These are phyloP conservation scores for Tangara arthus DNA, from an alignment of 2,797 vertebrate genomes.

Conservation along the genomic window DNA sequence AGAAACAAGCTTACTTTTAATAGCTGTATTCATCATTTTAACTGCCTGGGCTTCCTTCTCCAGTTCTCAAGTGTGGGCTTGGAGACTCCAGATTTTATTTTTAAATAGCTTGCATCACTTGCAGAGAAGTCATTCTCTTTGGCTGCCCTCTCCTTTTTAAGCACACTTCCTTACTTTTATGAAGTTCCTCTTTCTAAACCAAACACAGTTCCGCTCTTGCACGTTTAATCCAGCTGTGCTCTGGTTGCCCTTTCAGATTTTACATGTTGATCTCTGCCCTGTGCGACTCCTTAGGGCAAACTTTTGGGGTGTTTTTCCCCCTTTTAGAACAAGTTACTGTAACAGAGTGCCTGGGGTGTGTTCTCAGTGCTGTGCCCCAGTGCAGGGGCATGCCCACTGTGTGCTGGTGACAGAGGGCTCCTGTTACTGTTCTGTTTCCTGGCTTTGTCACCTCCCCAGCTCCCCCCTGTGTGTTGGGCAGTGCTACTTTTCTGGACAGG, in stretches of 20 bases:
- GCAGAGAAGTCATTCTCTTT: neutral
- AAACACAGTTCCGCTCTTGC: neutral
- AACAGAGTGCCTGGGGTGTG: neutral
- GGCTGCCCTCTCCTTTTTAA: neutral
- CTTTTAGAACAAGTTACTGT: neutral
- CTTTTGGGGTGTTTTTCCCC: neutral
- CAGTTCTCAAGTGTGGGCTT: neutral
- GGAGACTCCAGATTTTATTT: neutral
- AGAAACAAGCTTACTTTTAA: neutral
- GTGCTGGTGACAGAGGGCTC: neutral
- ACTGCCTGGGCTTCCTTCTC: neutral
- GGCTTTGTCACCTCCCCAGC: neutral
- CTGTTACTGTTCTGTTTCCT: neutral
- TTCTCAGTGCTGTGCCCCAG: neutral
- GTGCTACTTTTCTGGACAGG: neutral
- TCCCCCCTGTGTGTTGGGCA: accelerated
- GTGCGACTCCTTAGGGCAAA: neutral
- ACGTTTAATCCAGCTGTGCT: neutral
- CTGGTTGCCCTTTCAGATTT: neutral
- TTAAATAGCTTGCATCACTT: neutral
- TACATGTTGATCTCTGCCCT: neutral
- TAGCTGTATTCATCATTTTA: neutral
- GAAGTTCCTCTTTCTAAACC: neutral
- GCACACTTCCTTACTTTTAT: constrained; percentile 6
- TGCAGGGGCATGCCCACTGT: neutral